A percentile compares a stretch with the other conserved stretches of the same genome.
These are phyloP conservation scores for Psophia crepitans DNA, from an alignment of 2,113 vertebrate species.

Conservation along the genomic window DNA sequence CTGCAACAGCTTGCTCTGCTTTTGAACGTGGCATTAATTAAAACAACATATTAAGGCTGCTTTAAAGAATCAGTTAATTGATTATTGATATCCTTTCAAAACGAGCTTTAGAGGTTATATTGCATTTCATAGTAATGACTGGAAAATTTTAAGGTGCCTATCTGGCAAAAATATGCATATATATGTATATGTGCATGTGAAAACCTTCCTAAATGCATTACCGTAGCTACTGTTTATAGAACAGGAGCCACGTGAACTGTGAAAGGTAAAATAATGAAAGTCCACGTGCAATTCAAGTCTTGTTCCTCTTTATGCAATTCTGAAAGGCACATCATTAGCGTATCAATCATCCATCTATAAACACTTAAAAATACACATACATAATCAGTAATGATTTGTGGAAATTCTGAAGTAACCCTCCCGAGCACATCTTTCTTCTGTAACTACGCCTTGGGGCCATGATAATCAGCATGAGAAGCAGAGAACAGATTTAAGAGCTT, in stretches of 20 bases:
- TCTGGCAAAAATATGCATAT: not conserved
- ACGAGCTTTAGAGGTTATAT: not conserved
- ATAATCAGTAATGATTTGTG: slow-evolving; percentile 43
- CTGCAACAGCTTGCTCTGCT: not conserved
- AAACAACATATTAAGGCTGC: not conserved
- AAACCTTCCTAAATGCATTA: not conserved
- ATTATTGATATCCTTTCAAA: slow-evolving; percentile 9
- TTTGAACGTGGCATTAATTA: not conserved
- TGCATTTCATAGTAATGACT: not conserved
- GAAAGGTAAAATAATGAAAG: slow-evolving; percentile 31
- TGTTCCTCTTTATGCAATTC: not conserved
- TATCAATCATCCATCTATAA: not conserved
- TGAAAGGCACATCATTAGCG: not conserved
- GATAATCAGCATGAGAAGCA: slow-evolving; percentile 16
- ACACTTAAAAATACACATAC: slow-evolving; percentile 24
- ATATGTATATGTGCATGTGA: not conserved
- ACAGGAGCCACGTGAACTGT: not conserved
- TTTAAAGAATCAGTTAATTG: slow-evolving; percentile 27
- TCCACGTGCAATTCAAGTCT: not conserved
- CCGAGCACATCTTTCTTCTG: not conserved
- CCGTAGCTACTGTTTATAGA: not conserved
- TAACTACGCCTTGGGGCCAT: slow-evolving; percentile 19
- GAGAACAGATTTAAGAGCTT: slow-evolving; percentile 42
- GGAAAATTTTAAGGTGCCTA: not conserved
- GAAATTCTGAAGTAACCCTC: slow-evolving; percentile 44